phyloP scores from a whole-genome alignment of 1,140 invertebrate species.

The Harlomillsia oculata region DNA sequence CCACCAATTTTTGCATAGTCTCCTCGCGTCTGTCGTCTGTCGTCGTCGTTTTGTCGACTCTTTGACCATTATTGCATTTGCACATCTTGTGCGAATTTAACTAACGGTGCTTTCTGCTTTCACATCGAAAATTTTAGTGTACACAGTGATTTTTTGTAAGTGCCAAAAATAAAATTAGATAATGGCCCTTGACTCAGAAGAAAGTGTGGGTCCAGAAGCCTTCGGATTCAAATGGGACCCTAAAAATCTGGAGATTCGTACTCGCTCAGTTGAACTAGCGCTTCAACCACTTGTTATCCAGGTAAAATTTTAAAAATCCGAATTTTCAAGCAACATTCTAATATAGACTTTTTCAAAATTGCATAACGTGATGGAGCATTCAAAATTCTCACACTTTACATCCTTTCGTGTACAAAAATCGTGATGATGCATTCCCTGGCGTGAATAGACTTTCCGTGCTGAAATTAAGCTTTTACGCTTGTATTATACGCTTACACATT shows the following conservation, averaged over 20 bases:
- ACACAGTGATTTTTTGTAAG: background rate
- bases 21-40: too few relatives aligned
- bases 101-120: background rate
- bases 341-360: background rate
- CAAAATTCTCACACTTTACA: too few relatives aligned
- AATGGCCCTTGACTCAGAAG: constrained; percentile 37
- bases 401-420: background rate
- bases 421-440: background rate
- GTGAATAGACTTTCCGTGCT: too few relatives aligned
- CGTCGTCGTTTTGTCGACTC: background rate
- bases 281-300: constrained; percentile 89
- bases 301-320: too few relatives aligned
- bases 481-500: too few relatives aligned
- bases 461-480: too few relatives aligned
- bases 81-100: constrained; percentile 5
- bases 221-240: constrained; percentile 75
- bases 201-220: constrained; percentile 3
- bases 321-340: too few relatives aligned
- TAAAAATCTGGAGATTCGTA: constrained; percentile 91
- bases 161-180: constrained; percentile 1
- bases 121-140: background rate
- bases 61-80: background rate
- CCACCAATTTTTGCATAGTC: too few relatives aligned
- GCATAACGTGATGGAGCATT: too few relatives aligned
- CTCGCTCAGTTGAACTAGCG: constrained; percentile 92